Base-by-base conservation (phyloP, 2,797 vertebrate genomes). In the Dromococcyx pavoninus region DNA sequence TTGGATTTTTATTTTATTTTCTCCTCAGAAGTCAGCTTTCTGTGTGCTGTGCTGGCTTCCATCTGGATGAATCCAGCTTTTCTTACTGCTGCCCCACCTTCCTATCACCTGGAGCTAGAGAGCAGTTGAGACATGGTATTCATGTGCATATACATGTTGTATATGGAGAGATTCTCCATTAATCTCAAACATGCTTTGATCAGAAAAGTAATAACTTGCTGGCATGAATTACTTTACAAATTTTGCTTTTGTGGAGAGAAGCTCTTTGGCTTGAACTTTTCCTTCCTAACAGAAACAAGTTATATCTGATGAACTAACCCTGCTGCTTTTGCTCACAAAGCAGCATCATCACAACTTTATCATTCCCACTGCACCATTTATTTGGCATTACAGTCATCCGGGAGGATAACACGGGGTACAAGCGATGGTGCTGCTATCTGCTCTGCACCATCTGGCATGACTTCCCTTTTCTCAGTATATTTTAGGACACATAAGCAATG, bases 201-300 rank as follows among this genome's bases (percentile, higher is more conserved):
- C 83, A 81, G 92, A 82, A 88, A 93, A 91, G 35, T 58, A 93
- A 83, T 61, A 61, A 41, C 73, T 93, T 37, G 30, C 79, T 96
- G 91, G 60, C 66, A 71, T 48, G 69, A 92, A 84, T 71, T 86
- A 57, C 93, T 94, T 94, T 86, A 94, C 77, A 92, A 91, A 95
- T 94, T 95, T 93, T 86, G 44, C 82, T 67, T 87, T 64, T 86
- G 86, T 87, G 66, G 66, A 72, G 65, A 70, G 71, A 80, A 91
- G 67, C 58, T 72, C 41, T 91, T 92, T 90, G 93, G 71, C 69
- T 80, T 88, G 86, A 86, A 67, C 77, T 89, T 78, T 86, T 85
- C 64, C 50, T 89, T 86, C 83, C 39, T 46, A n/a, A 41, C 19
- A 95, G 84, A 88, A 94, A 92, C 76, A 33, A 92, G 88, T 93